Percentiles rank a stretch among this genome's conserved stretches.
Conservation (phyloP, 1,140 invertebrate species). For the Diprion similis region DNA sequence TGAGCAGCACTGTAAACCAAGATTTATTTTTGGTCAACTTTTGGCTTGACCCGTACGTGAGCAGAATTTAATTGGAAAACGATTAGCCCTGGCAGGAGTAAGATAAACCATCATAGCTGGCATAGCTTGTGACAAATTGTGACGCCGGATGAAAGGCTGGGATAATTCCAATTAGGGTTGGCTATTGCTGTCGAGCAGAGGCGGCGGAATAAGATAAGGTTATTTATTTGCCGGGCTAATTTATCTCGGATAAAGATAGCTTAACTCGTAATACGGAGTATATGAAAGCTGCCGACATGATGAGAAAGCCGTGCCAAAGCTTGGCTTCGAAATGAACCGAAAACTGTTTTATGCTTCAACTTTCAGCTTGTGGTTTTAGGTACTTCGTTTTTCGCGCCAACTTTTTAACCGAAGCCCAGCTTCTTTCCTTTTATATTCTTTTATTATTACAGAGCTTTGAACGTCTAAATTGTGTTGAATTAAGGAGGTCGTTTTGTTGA, state of each 20-base stretch:
- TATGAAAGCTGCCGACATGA: background rate
- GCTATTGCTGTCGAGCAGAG: conserved; percentile 26
- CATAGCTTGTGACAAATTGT: conserved; percentile 26
- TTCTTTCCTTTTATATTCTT: too few species aligned
- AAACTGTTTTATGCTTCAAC: background rate
- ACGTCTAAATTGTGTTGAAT: too few species aligned
- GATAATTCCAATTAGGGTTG: conserved; percentile 38
- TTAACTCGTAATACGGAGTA: conserved; percentile 19
- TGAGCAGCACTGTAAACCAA: too few species aligned
- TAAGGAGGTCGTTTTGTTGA: too few species aligned
- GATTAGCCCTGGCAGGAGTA: background rate
- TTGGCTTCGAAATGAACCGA: too few species aligned
- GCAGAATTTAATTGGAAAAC: background rate
- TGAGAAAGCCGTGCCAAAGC: background rate
- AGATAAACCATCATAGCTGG: background rate
- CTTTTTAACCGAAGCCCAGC: background rate
- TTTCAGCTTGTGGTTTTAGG: background rate
- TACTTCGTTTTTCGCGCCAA: background rate
- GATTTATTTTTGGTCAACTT: too few species aligned
- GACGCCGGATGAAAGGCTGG: conserved; percentile 19
- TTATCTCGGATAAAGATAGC: conserved; percentile 49
- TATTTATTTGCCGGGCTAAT: conserved; percentile 51
- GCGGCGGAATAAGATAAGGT: conserved; percentile 38
- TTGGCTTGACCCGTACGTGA: too few species aligned
- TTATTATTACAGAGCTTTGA: too few species aligned